Base-by-base conservation (phyloP, 2,113 vertebrate species). In the Cyphomyrus discorhynchus region DNA sequence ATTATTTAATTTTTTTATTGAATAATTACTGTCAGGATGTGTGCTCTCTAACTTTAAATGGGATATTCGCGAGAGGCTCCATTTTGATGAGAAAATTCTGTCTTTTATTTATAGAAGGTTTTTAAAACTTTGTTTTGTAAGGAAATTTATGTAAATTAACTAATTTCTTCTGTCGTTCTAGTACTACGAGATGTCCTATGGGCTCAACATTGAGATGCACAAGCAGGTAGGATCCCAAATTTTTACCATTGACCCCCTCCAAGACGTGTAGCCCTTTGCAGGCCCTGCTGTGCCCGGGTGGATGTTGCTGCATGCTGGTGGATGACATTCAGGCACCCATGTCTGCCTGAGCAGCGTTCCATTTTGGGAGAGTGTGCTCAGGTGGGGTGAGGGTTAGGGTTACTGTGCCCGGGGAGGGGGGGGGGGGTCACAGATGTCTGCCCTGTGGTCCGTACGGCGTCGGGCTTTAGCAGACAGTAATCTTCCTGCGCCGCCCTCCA, bases 181-280 rank as follows among this genome's bases (percentile, higher is more conserved):
- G 97, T 97, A 97, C 93, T 97, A 97, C 92, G 97, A 97, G 95
- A 97, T 97, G 97, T 97, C 97, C 0, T 97, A 97, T 89, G 97
- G 97, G 94, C 96, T 97, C 94, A 97, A 97, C 94, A 97, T 97
- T 94, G 97, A 97, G 96, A 97, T 97, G 96, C 97, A 97, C 93
- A 97, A 97, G 92, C 97, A 97, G 96, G 97, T 97, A 97, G 95
- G 96, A 56, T 86, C 58, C 47, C 27, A 24, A 10, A 27, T 58
- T 84, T 15, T 86, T 56, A 53, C 24, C 17, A 53, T 39, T 21
- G 24, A 19, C 15, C 15, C 2, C n/a, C n/a, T 17, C 13, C 27
- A n/a, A n/a, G 49, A 86, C 15, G 13, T 2, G 15, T 11, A 15
- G 85, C 47, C 19, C 17, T 53, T n/a, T 49, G 11, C 27, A 49